Evolutionary conservation across 2,113 vertebrate genomes (phyloP).

Genomic region (Bothrops jararaca): DNA sequence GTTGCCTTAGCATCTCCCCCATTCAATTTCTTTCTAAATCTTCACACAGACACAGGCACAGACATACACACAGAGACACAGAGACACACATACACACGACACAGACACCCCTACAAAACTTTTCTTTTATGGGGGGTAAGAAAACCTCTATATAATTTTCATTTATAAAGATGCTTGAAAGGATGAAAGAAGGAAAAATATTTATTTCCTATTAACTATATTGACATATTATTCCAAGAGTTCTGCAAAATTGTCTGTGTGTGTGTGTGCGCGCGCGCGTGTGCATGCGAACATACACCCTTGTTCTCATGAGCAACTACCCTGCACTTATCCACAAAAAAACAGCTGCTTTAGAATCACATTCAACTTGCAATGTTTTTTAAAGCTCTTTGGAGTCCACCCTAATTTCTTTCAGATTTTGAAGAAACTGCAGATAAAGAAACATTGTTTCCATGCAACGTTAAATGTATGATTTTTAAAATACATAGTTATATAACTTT

Average conservation of each 20-base stretch:
- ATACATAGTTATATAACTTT: slow-evolving; percentile 60
- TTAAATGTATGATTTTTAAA: slow-evolving; percentile 73
- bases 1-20: slow-evolving; percentile 84
- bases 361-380: slow-evolving; percentile 81
- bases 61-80: slow-evolving; percentile 47
- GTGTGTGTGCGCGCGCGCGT: slow-evolving; percentile 74
- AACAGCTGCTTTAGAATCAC: slow-evolving; percentile 87
- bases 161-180: slow-evolving; percentile 43
- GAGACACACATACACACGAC: slow-evolving; percentile 71
- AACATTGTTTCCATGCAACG: slow-evolving; percentile 67
- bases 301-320: slow-evolving; percentile 64
- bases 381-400: slow-evolving; percentile 65
- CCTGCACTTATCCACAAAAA: slow-evolving; percentile 57
- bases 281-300: slow-evolving; percentile 69
- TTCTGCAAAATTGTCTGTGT: slow-evolving; percentile 77
- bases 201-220: slow-evolving; percentile 66
- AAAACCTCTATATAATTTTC: slow-evolving; percentile 54
- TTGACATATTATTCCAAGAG: slow-evolving; percentile 69
- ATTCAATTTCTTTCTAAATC: slow-evolving; percentile 74
- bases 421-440: slow-evolving; percentile 51
- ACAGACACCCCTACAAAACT: slow-evolving; percentile 45
- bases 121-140: slow-evolving; percentile 18
- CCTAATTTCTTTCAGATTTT: slow-evolving; percentile 45
- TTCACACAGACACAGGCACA: slow-evolving; percentile 56
- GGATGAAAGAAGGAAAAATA: slow-evolving; percentile 61